These are phyloP conservation scores for Philopedon plagiatum DNA, from an alignment of 2,888 invertebrate species.

Conservation along the genomic window DNA sequence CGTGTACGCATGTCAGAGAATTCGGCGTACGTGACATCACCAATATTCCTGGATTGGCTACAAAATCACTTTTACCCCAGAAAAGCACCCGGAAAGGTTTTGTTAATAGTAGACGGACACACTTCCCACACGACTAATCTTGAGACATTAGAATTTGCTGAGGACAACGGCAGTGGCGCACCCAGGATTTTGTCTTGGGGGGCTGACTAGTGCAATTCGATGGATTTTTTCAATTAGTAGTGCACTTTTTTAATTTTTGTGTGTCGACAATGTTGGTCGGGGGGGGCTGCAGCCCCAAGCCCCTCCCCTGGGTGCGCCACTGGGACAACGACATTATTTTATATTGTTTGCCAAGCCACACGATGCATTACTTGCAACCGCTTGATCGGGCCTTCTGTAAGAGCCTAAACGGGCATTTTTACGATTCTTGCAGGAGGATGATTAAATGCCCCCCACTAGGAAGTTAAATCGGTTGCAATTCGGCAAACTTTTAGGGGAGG, in stretches of 20 bases:
- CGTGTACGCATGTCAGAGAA: slow-evolving; percentile 40
- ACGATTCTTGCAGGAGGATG: no score
- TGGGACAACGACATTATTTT: not conserved
- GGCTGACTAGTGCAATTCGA: no score
- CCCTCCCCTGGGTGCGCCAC: no score
- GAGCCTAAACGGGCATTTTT: slow-evolving; percentile 55
- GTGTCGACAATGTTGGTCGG: no score
- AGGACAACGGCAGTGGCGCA: no score
- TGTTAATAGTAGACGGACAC: slow-evolving; percentile 23
- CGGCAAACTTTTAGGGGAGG: slow-evolving; percentile 20
- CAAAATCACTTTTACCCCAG: not conserved
- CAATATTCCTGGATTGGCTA: no score
- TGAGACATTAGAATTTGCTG: no score
- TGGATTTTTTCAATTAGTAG: no score
- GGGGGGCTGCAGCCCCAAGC: no score
- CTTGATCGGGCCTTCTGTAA: slow-evolving; percentile 57
- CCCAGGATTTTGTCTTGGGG: no score
- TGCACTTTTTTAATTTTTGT: no score
- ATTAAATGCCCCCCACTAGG: no score
- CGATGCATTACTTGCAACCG: slow-evolving; percentile 13
- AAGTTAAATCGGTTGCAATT: slow-evolving; percentile 23
- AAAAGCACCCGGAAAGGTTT: slow-evolving; percentile 18
- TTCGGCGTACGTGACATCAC: not conserved
- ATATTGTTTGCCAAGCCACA: not conserved
- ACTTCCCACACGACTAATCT: slow-evolving; percentile 2